A percentile compares a stretch with the other conserved stretches of the same genome.
These are phyloP conservation scores for Crotophaga sulcirostris DNA, from an alignment of 2,113 vertebrate species.

Conservation along the genomic window DNA sequence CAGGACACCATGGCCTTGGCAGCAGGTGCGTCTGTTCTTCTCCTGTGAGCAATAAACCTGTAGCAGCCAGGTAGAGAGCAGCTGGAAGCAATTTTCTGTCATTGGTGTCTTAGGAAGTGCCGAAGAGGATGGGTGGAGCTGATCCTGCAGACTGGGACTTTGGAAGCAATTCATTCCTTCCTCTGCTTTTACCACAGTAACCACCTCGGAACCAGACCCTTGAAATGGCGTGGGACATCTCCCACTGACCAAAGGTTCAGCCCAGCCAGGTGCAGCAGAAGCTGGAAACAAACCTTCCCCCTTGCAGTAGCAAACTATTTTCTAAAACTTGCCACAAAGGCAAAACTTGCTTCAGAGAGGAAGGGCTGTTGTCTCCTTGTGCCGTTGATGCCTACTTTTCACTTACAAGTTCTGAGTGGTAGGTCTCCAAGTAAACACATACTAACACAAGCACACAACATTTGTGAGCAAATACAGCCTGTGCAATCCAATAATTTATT, in stretches of 20 bases:
- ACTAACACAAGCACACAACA: neutral
- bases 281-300: neutral
- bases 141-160: too few species aligned
- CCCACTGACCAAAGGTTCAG: neutral
- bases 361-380: neutral
- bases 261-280: neutral
- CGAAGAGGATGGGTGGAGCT: neutral
- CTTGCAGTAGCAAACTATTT: neutral
- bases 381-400: accelerated
- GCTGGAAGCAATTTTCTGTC: neutral
- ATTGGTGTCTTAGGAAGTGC: neutral
- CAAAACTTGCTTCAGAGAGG: neutral
- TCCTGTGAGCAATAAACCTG: neutral
- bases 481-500: slow-evolving; percentile 89
- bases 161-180: neutral
- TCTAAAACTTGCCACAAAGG: neutral
- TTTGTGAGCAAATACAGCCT: slow-evolving; percentile 13
- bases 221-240: neutral
- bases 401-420: accelerated
- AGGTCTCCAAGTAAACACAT: neutral
- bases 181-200: neutral
- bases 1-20: neutral
- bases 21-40: neutral
- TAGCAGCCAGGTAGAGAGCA: neutral
- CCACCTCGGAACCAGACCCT: neutral